Percentiles rank a stretch among this genome's conserved stretches.
Evolutionary conservation across 2,113 vertebrate genomes (phyloP).

Genomic region (Amphiprion percula): DNA sequence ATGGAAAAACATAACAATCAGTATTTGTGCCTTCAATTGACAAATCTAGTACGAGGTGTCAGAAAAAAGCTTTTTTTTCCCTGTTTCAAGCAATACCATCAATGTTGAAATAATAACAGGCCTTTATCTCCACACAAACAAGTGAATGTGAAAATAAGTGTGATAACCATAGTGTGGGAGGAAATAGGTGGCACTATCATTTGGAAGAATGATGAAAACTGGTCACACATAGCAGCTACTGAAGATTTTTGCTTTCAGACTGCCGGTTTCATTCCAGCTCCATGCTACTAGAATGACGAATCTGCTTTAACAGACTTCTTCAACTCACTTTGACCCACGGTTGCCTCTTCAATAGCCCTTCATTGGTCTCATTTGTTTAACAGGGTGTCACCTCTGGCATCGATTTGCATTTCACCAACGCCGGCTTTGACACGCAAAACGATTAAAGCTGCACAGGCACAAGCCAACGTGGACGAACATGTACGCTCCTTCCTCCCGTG

Average conservation of each 20-base stretch:
- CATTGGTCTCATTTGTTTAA: conserved; percentile 13
- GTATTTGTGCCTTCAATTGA: neutral
- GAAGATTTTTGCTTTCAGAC: neutral
- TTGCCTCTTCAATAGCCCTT: neutral
- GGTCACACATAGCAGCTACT: no score
- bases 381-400: conserved; percentile 12
- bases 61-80: neutral
- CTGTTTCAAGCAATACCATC: no score
- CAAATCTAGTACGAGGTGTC: no score
- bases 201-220: fast-evolving
- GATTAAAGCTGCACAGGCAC: no score
- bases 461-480: neutral
- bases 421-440: neutral
- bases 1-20: no score
- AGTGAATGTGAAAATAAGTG: neutral
- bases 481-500: neutral
- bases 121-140: neutral
- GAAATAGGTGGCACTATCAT: neutral
- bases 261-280: neutral
- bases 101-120: neutral
- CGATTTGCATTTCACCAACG: conserved; percentile 25
- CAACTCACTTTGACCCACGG: neutral
- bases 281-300: neutral
- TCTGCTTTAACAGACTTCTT: neutral
- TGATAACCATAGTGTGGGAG: neutral